These are phyloP conservation scores for Lysandra coridon DNA, from an alignment of 2,888 invertebrate genomes.

Conservation along the genomic window DNA sequence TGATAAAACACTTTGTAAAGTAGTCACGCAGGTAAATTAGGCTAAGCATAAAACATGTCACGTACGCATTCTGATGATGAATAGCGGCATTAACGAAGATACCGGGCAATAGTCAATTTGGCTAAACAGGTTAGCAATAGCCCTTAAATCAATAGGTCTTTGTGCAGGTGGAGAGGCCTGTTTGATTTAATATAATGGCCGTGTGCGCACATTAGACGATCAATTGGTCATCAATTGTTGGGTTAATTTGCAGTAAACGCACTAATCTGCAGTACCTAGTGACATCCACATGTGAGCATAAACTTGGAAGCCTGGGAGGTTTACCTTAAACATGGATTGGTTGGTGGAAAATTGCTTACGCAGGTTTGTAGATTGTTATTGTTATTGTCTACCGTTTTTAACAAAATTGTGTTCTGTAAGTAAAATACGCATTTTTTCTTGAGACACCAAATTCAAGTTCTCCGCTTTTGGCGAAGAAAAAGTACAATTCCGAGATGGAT, in stretches of 20 bases:
- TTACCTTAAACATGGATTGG: neutral
- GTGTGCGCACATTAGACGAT: conserved; percentile 63
- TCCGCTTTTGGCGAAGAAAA: too few relatives aligned
- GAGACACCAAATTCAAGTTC: too few relatives aligned
- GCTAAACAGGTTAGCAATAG: conserved; percentile 52
- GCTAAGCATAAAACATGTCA: neutral
- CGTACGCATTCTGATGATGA: neutral
- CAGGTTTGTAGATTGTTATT: neutral
- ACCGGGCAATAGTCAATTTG: conserved; percentile 49
- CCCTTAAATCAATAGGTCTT: conserved; percentile 73
- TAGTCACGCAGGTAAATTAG: neutral
- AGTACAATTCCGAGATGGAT: too few relatives aligned
- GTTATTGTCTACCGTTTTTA: too few relatives aligned
- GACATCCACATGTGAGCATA: conserved; percentile 20
- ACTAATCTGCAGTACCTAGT: conserved; percentile 35
- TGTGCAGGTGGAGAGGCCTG: conserved; percentile 66
- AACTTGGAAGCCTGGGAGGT: neutral
- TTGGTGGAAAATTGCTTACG: neutral
- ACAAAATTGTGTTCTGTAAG: too few relatives aligned
- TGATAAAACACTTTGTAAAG: too few relatives aligned
- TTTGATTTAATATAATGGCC: conserved; percentile 77
- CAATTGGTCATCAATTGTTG: conserved; percentile 76
- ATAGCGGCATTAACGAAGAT: conserved; percentile 26
- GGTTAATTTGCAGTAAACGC: conserved; percentile 48
- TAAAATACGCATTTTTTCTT: too few relatives aligned